Evolutionary conservation across 92 coral and sea anemone species (phyloP).

Genomic region (Palythoa heliodiscus): DNA sequence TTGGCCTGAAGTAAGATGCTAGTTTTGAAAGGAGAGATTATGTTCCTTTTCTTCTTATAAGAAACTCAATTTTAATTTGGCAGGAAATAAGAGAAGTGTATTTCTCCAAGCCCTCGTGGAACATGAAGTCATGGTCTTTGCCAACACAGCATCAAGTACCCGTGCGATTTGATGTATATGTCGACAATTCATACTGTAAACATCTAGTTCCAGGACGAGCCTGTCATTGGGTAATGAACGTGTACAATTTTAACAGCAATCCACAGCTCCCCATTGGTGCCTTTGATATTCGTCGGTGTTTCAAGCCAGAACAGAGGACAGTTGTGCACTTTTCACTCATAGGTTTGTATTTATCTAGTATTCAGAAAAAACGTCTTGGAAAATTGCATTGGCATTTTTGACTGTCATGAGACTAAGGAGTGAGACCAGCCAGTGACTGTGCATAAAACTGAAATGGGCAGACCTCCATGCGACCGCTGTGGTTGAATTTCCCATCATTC

Average conservation of each 20-base stretch:
- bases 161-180: conserved; percentile 30
- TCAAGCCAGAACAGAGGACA: conserved; percentile 30
- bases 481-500: too few species aligned
- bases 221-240: not conserved
- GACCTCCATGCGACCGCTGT: too few species aligned
- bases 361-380: too few species aligned
- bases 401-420: too few species aligned
- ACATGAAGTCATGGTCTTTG: conserved; percentile 52
- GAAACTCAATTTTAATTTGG: not conserved
- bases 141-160: conserved; percentile 65
- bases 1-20: too few species aligned
- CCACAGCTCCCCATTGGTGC: conserved; percentile 49
- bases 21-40: not conserved
- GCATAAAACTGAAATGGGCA: too few species aligned
- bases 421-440: too few species aligned
- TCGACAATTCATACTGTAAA: not conserved
- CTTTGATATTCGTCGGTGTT: conserved; percentile 71
- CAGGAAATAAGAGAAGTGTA: conserved; percentile 56
- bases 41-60: not conserved
- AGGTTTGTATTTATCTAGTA: conserved; percentile 7
- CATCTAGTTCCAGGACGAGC: not conserved
- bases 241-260: conserved; percentile 63
- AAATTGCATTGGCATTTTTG: too few species aligned
- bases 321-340: conserved; percentile 23
- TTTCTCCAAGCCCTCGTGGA: conserved; percentile 75